Evolutionary conservation across 2,113 vertebrate genomes (phyloP).

Genomic region (Coryphaenoides rupestris): DNA sequence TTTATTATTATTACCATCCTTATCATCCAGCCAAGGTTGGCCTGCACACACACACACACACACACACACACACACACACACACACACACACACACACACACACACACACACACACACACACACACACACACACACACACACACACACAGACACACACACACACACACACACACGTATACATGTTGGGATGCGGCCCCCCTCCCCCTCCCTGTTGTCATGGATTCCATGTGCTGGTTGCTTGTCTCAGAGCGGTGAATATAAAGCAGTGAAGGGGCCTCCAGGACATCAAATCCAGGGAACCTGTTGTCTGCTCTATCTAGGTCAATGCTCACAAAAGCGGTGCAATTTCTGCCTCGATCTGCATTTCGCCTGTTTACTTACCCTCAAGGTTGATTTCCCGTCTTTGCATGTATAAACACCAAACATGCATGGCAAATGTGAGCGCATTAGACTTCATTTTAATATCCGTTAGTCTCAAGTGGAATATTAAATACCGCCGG

Average conservation of each 20-base stretch:
- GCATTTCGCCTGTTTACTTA: slow-evolving; percentile 40
- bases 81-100: slow-evolving; percentile 14
- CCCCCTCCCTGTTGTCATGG: slow-evolving; percentile 38
- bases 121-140: slow-evolving; percentile 18
- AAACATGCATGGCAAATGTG: slow-evolving; percentile 45
- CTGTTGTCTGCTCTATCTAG: slow-evolving; percentile 75
- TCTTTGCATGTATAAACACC: slow-evolving; percentile 51
- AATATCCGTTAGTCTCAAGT: slow-evolving; percentile 38
- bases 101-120: slow-evolving; percentile 6
- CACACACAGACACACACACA: slow-evolving; percentile 24
- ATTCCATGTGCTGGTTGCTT: slow-evolving; percentile 63
- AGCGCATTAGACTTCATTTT: slow-evolving; percentile 44
- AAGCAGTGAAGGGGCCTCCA: slow-evolving; percentile 71
- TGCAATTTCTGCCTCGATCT: slow-evolving; percentile 48
- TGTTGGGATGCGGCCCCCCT: slow-evolving; percentile 23
- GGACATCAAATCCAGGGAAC: slow-evolving; percentile 72
- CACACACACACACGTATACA: slow-evolving; percentile 14
- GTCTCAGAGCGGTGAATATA: slow-evolving; percentile 67
- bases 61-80: neutral
- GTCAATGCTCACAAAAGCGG: slow-evolving; percentile 75
- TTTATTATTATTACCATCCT: too few relatives aligned
- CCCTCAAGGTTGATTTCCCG: slow-evolving; percentile 53
- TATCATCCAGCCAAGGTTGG: too few relatives aligned
- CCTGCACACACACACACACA: too few relatives aligned
- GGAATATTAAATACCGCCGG: slow-evolving; percentile 44